Conservation (phyloP, 2,113 vertebrate genomes). For the Oryzias woworae region DNA sequence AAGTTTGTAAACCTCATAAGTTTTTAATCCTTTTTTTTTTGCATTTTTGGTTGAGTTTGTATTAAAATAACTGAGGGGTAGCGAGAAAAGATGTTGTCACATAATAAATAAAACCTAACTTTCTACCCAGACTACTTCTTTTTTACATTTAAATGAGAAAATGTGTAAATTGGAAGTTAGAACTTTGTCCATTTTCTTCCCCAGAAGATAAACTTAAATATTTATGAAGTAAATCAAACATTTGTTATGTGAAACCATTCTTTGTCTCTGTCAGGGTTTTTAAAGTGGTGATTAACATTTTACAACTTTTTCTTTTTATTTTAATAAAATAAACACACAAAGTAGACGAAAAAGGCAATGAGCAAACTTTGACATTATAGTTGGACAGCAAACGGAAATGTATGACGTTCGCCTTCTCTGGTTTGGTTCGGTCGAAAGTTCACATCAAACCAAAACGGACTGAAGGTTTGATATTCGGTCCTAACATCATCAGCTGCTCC, state of each 20-base stretch:
- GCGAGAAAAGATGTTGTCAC: slow-evolving; percentile 54
- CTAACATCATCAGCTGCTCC: slow-evolving; percentile 38
- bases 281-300: slow-evolving; percentile 30
- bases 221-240: slow-evolving; percentile 32
- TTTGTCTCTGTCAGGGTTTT: slow-evolving; percentile 53
- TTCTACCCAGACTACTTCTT: slow-evolving; percentile 31
- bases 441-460: slow-evolving; percentile 35
- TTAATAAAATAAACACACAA: slow-evolving; percentile 58
- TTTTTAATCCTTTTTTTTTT: slow-evolving; percentile 40
- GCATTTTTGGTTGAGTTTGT: slow-evolving; percentile 66
- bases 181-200: slow-evolving; percentile 34
- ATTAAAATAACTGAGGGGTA: slow-evolving; percentile 67
- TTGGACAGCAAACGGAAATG: slow-evolving; percentile 30
- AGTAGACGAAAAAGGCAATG: slow-evolving; percentile 33
- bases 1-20: slow-evolving; percentile 60
- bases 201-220: slow-evolving; percentile 49
- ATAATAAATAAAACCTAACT: slow-evolving; percentile 45
- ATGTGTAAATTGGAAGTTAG: neutral
- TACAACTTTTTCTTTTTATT: slow-evolving; percentile 39
- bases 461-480: slow-evolving; percentile 37
- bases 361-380: slow-evolving; percentile 24
- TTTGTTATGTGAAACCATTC: slow-evolving; percentile 47
- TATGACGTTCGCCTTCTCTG: slow-evolving; percentile 41
- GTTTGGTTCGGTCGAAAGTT: slow-evolving; percentile 41
- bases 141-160: slow-evolving; percentile 43